Conservation (phyloP, 2,888 invertebrate species). For the Helleia helle region DNA sequence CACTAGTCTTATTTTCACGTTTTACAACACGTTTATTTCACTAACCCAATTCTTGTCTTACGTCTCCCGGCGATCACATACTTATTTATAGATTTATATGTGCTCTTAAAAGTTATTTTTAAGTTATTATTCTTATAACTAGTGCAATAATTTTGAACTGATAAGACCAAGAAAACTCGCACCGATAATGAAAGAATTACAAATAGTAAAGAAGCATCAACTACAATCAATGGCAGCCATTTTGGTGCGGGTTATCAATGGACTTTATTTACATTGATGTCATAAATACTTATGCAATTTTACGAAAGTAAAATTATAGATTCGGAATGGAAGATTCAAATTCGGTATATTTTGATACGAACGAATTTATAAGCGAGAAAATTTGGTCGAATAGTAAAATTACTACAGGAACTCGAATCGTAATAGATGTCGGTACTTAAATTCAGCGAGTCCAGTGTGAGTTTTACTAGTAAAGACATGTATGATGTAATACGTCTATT, state of each 20-base stretch:
- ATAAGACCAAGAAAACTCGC: neutral
- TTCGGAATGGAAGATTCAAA: slow-evolving; percentile 34
- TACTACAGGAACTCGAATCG: slow-evolving; percentile 24
- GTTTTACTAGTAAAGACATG: no score
- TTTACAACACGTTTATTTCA: neutral
- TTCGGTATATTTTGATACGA: slow-evolving; percentile 67
- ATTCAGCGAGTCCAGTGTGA: no score
- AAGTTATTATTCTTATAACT: no score
- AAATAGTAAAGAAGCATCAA: neutral
- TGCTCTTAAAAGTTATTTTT: no score
- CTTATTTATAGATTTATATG: slow-evolving; percentile 1
- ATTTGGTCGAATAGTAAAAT: slow-evolving; percentile 35
- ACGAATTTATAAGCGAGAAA: slow-evolving; percentile 53
- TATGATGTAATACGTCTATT: neutral
- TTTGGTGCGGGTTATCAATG: neutral
- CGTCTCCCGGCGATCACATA: neutral
- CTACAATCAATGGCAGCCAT: neutral
- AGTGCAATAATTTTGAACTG: neutral
- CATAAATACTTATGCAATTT: slow-evolving; percentile 3
- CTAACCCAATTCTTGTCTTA: neutral
- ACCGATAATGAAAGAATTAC: neutral
- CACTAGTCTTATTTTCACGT: neutral
- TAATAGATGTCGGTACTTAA: slow-evolving; percentile 52
- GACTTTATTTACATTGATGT: neutral
- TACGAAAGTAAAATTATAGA: slow-evolving; percentile 10